A percentile compares a stretch with the other conserved stretches of the same genome.
phyloP scores from a whole-genome alignment of 2,888 invertebrate species.

The Agrilus biguttatus region DNA sequence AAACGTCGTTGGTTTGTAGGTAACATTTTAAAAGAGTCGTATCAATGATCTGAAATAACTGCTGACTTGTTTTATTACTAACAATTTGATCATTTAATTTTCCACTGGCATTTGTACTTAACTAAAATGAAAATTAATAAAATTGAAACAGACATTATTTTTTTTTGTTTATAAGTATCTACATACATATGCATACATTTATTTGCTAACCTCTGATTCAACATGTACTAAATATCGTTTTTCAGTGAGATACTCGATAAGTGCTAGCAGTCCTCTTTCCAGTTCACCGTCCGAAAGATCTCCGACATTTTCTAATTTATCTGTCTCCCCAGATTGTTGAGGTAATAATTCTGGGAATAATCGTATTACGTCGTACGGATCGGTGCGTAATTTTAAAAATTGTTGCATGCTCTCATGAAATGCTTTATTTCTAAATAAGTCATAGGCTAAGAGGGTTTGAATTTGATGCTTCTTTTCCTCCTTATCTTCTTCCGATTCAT shows the following conservation, averaged over 20 bases:
- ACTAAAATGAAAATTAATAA: slow-evolving; percentile 12
- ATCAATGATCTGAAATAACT: slow-evolving; percentile 83
- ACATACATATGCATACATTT: slow-evolving; percentile 4
- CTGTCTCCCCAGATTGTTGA: slow-evolving; percentile 28
- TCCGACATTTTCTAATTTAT: slow-evolving; percentile 28
- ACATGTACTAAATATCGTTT: slow-evolving; percentile 44
- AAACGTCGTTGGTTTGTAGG: slow-evolving; percentile 89
- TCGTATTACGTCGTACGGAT: slow-evolving; percentile 90
- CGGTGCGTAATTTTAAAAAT: slow-evolving; percentile 78
- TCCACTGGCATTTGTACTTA: slow-evolving; percentile 21
- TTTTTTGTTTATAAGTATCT: neutral
- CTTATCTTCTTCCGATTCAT: slow-evolving; percentile 68
- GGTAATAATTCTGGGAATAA: slow-evolving; percentile 75
- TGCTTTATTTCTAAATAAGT: slow-evolving; percentile 77
- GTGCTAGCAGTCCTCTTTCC: slow-evolving; percentile 74
- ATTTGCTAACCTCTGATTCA: slow-evolving; percentile 24
- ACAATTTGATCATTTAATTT: slow-evolving; percentile 29
- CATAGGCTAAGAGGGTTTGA: slow-evolving; percentile 78
- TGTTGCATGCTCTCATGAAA: slow-evolving; percentile 86
- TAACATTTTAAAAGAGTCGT: slow-evolving; percentile 96
- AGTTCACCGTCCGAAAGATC: slow-evolving; percentile 69
- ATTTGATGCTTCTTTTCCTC: slow-evolving; percentile 72
- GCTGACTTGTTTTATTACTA: slow-evolving; percentile 39
- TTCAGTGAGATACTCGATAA: slow-evolving; percentile 81
- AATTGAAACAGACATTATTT: slow-evolving; percentile 4